phyloP scores from a whole-genome alignment of 2,888 invertebrate genomes.

The Rhagonycha lutea region DNA sequence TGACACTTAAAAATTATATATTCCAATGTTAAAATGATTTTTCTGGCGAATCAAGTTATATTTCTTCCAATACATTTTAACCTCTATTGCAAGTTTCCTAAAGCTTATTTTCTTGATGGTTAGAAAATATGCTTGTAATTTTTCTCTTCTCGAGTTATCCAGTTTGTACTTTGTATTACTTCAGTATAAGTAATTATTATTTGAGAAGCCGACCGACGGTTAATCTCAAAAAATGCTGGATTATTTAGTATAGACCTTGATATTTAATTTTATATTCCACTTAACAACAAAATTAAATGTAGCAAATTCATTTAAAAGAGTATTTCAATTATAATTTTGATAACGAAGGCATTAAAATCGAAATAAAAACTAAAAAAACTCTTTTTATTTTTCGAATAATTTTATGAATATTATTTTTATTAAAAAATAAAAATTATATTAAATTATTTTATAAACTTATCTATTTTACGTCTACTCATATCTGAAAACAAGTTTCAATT shows the following conservation, averaged over 20 bases:
- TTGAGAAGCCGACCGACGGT: neutral
- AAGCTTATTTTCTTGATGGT: neutral
- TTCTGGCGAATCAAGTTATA: neutral
- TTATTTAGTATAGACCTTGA: neutral
- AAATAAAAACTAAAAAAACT: neutral
- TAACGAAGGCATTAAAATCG: neutral
- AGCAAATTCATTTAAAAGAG: neutral
- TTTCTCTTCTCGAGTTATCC: too few species aligned
- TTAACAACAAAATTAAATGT: neutral
- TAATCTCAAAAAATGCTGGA: neutral
- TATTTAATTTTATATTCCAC: neutral
- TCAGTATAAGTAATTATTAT: neutral
- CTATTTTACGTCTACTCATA: neutral
- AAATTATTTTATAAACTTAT: too few species aligned
- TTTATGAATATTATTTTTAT: too few species aligned
- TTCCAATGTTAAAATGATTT: neutral
- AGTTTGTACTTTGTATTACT: neutral
- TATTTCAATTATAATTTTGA: neutral
- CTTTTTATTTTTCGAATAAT: too few species aligned
- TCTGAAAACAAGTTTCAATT: neutral
- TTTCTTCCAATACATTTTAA: neutral
- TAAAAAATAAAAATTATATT: too few species aligned
- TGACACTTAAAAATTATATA: neutral
- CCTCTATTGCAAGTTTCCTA: neutral
- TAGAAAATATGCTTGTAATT: neutral